phyloP scores from a whole-genome alignment of 2,888 invertebrate species.

The Achlya flavicornis region DNA sequence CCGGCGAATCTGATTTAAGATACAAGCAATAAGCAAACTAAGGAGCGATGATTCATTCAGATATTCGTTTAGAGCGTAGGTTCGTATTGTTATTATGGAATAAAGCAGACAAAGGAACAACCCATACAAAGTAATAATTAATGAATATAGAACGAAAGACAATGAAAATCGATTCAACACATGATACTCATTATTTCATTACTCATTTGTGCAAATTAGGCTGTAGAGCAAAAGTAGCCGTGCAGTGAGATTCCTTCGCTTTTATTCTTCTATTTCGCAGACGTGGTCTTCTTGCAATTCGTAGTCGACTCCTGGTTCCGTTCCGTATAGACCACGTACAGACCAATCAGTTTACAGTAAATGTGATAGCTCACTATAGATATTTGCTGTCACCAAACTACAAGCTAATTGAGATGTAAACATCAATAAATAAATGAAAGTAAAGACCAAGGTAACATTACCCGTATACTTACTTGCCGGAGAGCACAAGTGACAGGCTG shows the following conservation, averaged over 20 bases:
- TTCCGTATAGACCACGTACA: no score
- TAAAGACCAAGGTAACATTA: neutral
- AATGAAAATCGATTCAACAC: neutral
- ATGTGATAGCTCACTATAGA: neutral
- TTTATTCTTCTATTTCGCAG: no score
- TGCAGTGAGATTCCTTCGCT: no score
- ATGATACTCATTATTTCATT: neutral
- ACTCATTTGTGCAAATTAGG: neutral
- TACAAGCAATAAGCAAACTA: neutral
- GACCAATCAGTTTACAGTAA: no score
- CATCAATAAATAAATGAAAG: slow-evolving; percentile 2
- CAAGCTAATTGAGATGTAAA: neutral
- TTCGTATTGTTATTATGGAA: neutral
- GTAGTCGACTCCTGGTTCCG: neutral
- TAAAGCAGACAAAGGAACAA: neutral
- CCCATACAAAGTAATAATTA: neutral
- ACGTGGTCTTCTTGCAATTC: neutral
- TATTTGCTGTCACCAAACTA: neutral
- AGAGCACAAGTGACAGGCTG: slow-evolving; percentile 92
- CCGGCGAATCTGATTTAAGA: neutral
- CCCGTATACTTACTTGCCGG: slow-evolving; percentile 90
- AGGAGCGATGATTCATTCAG: neutral
- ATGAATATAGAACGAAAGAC: neutral
- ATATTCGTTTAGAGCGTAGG: neutral
- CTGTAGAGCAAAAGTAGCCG: no score